These are phyloP conservation scores for Austrolebias charrua DNA, from an alignment of 2,797 vertebrate genomes.

Conservation along the genomic window DNA sequence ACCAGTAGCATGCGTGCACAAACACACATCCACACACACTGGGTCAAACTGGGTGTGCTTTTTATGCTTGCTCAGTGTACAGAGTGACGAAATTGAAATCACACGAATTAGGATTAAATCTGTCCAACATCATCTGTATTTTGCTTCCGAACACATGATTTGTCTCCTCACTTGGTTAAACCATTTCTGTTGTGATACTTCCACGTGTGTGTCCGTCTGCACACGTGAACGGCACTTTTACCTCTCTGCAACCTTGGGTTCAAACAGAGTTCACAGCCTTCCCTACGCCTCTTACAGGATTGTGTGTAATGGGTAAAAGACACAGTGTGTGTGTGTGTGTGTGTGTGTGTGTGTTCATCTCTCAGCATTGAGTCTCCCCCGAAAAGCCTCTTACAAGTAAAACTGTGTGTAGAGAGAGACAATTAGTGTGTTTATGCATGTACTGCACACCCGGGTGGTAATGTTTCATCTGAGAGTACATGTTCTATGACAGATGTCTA, in stretches of 20 bases:
- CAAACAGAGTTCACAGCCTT: constrained; percentile 72
- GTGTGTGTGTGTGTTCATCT: constrained; percentile 27
- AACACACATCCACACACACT: constrained; percentile 4
- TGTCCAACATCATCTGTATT: constrained; percentile 18
- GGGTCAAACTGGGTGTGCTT: constrained; percentile 9
- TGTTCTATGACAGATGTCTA: constrained; percentile 45
- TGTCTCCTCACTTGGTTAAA: not conserved
- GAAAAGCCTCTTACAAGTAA: constrained; percentile 72
- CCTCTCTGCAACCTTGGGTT: constrained; percentile 73
- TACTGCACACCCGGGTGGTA: constrained; percentile 30
- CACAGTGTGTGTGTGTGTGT: constrained; percentile 13
- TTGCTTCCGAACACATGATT: not conserved
- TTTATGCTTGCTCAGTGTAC: not conserved
- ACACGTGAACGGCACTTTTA: constrained; percentile 56
- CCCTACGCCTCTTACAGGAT: constrained; percentile 53
- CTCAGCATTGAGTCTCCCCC: constrained; percentile 57
- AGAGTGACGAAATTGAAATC: constrained; percentile 11
- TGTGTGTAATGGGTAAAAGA: constrained; percentile 42
- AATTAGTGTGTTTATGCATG: constrained; percentile 48
- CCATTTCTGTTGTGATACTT: constrained; percentile 12
- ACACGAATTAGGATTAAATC: constrained; percentile 6
- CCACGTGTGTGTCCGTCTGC: constrained; percentile 12
- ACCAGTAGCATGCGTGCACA: not conserved
- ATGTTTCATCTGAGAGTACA: constrained; percentile 18
- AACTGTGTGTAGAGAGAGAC: constrained; percentile 50